Percentiles rank a stretch among this genome's conserved stretches.
Conservation (phyloP, 23 tunicate species). For the Ciona savignyi region DNA sequence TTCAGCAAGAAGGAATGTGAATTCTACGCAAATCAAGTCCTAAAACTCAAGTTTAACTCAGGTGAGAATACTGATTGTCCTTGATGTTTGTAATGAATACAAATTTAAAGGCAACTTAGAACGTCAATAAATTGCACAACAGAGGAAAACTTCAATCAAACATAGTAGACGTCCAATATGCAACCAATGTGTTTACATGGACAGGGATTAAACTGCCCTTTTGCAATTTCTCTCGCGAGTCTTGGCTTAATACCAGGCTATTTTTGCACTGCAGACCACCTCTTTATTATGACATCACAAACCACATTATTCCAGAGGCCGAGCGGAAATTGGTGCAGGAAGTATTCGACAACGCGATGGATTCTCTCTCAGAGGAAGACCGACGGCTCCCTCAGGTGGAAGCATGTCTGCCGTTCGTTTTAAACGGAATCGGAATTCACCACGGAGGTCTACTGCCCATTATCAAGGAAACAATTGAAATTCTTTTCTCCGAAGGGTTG, state of each 20-base stretch:
- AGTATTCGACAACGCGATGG: conserved; percentile 92
- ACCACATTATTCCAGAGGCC: conserved; percentile 37
- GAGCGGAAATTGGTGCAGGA: conserved; percentile 71
- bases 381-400: conserved; percentile 83
- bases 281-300: too few species aligned
- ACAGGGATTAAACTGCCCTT: too few species aligned
- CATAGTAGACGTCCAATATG: too few species aligned
- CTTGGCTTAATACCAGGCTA: too few species aligned
- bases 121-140: too few species aligned
- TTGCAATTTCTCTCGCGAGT: too few species aligned
- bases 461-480: conserved; percentile 89
- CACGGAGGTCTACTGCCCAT: conserved; percentile 94
- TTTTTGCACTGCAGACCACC: too few species aligned
- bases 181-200: too few species aligned
- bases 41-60: conserved; percentile 60
- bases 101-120: too few species aligned
- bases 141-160: too few species aligned
- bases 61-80: too few species aligned
- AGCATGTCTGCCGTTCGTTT: conserved; percentile 56
- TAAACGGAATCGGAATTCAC: conserved; percentile 87
- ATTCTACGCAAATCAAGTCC: conserved; percentile 66
- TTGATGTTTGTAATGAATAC: too few species aligned
- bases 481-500: conserved; percentile 90
- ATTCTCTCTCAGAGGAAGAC: conserved; percentile 80
- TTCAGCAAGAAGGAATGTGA: conserved; percentile 96